Base-by-base conservation (phyloP, 1,140 invertebrate genomes). In the Coelopa frigida region DNA sequence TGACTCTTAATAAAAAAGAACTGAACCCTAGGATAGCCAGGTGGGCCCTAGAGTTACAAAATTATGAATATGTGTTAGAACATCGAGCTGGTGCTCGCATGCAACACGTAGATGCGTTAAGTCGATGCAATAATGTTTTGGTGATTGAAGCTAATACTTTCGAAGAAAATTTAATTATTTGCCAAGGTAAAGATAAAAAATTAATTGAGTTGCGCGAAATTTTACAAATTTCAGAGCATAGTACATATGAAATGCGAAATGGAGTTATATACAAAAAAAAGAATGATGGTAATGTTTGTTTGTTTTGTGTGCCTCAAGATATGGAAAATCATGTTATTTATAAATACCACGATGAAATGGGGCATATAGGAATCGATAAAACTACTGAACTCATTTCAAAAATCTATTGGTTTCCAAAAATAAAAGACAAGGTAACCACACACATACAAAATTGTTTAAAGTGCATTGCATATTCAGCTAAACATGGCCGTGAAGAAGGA, bases 281-380 rank as follows among this genome's bases (percentile, higher is more conserved):
- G 45, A 49, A 38, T n/a, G 20, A 43, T 4, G 44, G 41, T 3
- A 43, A 55, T 33, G 49, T 41, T 44, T 41, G n/a, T n/a, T n/a
- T 50, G 10, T 49, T 66, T 33, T 54, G 61, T 32, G 51, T 68
- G 35, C 58, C 60, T 1, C 56, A 53, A 18, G 49, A 46, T 4
- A 55, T 60, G 49, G 52, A 58, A 39, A 42, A 48, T 27, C 55
- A 65, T 32, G 56, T 68, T n/a, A 54, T 64, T 15, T 48, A 32
- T 20, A 57, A 45, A 43, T 52, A 51, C 12, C 69, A 71, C 43
- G 54, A 59, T 26, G 54, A 54, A 17, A 35, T 46, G 26, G 64
- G 64, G 22, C 64, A 72, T 59, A 64, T 73, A 53, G 53, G 52
- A n/a, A 45, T 58, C 3, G 51, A 38, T 15, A 74, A 73, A 49